Evolutionary conservation across 2,113 vertebrate species (phyloP), one percentile per base, ranked within the genome.

Genomic region (Rhipidura dahli): DNA sequence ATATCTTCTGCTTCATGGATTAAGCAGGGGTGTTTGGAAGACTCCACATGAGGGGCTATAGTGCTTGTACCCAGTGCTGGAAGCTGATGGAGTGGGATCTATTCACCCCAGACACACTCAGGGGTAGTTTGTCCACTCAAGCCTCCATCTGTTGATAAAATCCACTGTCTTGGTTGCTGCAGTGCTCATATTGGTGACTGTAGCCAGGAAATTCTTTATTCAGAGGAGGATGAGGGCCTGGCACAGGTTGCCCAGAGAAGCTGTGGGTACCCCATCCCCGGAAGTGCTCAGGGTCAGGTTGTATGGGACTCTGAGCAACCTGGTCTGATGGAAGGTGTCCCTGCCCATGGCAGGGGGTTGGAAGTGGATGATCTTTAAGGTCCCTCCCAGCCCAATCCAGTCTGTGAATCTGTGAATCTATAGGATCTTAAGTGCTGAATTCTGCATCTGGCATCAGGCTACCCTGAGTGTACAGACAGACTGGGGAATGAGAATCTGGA

Each of bases 81-180:
- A 51, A 77, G 27, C 27, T 70, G 45, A 14, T 12, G 19, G 24
- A 64, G 53, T 63, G 50, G 49, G 40, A 77, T 28, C 54, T 35
- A 10, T 50, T 69, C 13, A 68, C 6, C 14, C 18, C 44, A 69
- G 45, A 33, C 18, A 59, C 0, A 0, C 6, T 72, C 8, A 23
- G 57, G 21, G 56, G 12, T 61, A 65, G 21, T 65, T 60, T 40
- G 14, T 47, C 30, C 61, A 44, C 37, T 71, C 47, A 80, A 24
- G 31, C 20, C 27, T 91, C 35, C 22, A 7, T 21, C 49, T 77
- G 11, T n/a, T 69, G 57, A 39, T 51, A 72, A 49, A 33, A 64
- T 17, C 23, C 26, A 21, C 37, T 53, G 31, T 89, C 24, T 72
- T 76, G 9, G 9, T 42, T 83, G 63, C 35, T 39, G 37, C n/a